Evolutionary conservation across 1,140 invertebrate species (phyloP), one percentile per base, ranked within the genome.

Genomic region (Druon quercuslanigerum): DNA sequence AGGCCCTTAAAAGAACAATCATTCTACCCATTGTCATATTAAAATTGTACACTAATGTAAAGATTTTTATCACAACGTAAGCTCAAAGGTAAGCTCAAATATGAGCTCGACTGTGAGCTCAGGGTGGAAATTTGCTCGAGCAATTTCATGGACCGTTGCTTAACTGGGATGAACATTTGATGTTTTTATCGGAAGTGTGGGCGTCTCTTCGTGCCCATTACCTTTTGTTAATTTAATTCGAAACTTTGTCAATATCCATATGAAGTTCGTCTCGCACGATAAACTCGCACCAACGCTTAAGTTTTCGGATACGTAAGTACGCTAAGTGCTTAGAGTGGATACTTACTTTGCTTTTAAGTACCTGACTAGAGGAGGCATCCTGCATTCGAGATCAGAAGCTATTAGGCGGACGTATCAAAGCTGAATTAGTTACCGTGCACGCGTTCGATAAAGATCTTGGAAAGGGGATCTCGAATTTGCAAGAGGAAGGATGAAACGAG

Each of bases 161-260:
- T 66, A 13, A 20, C 0, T 66, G 9, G 25, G 11, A 20, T 20
- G 56, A 57, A 57, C 25, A 57, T 57, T 20, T 11, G 20, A 11
- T 57, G 19, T 57, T 57, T 20, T 57, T 57, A 57, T 57, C 25
- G 25, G 56, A 19, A 20, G 56, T 20, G 19, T 3, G 25, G 20
- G 17, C 56, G 56, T 25, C 5, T 20, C 52, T 71, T 40, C 25
- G 57, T 50, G 46, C 51, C 51, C 60, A 75, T 71, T 75, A 75
- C 56, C 71, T 75, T 75, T 75, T 56, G 66, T 75, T 75, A 51
- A 71, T 51, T 40, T 52, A 70, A 75, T 75, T 40, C 14, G 51
- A 52, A 75, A 75, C 50, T 75, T 75, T 75, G 51, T 12, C 74
- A 60, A 75, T 75, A 75, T 75, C 54, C 74, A 54, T 66, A 71